Evolutionary conservation across 2,797 vertebrate species (phyloP), one percentile per base, ranked within the genome.

Genomic region (Otus scops): DNA sequence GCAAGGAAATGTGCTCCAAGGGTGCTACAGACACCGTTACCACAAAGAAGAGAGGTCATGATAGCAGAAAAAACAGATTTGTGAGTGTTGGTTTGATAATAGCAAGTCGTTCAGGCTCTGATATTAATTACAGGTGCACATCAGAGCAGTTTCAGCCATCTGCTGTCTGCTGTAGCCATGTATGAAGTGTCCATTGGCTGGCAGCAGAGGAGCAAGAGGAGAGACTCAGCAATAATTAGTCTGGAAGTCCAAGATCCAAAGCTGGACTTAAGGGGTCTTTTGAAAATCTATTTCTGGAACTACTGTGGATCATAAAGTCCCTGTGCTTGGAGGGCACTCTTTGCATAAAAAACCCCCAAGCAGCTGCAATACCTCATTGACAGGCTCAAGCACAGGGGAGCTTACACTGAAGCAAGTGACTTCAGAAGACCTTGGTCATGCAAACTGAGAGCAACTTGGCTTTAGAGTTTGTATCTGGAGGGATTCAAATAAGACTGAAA

Each of bases 21-120:
- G 27, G 45, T 48, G 41, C 57, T 50, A 10, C 0, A 0, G 28
- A 47, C 57, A 34, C 16, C 50, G 19, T 34, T 20, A 1, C 51
- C 1, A 3, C 32, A 15, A 51, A 54, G 64, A 76, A 51, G 45
- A 79, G 13, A 36, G 39, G 27, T 47, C 8, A 2, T 27, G n/a
- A 21, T 12, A 47, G 47, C 64, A 80, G 61, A 32, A 60, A 78
- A 30, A 80, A 9, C 4, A 32, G 9, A 34, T 57, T 20, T 57
- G 23, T 61, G 83, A 48, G 28, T 41, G 20, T 27, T 54, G 56
- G 11, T 28, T 79, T 11, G 3, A 3, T 60, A 30, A 16, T 6
- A 39, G 18, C 19, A 68, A 82, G 26, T 56, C 23, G 7, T 17
- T 70, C 38, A 48, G 47, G 43, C 24, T 39, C 68, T 69, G n/a